Percentiles rank a stretch among this genome's conserved stretches.
Conservation (phyloP, 2,888 invertebrate species). For the Cacoxenus indagator region DNA sequence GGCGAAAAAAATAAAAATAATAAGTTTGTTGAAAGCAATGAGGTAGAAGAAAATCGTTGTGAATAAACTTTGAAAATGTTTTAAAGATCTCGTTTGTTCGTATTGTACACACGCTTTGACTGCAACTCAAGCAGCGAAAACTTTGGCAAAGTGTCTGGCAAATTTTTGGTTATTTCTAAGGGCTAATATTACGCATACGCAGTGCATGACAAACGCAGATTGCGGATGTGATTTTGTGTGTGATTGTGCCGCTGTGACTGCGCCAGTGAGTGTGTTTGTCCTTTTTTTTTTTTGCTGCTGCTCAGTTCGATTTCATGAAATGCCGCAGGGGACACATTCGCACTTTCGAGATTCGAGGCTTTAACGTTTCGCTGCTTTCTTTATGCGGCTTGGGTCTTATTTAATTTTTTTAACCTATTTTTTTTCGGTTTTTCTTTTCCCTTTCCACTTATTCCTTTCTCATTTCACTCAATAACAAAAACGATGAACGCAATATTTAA, state of each 20-base stretch:
- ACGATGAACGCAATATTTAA: neutral
- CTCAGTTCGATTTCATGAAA: conserved; percentile 1
- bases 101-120: conserved; percentile 19
- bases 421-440: neutral
- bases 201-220: conserved; percentile 18
- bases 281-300: neutral
- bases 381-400: neutral
- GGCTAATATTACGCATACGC: conserved; percentile 44
- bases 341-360: conserved; percentile 5
- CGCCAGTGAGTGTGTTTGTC: neutral
- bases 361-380: neutral
- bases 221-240: neutral
- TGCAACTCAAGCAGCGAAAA: conserved; percentile 14
- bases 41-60: neutral
- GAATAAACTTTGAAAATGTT: conserved; percentile 17
- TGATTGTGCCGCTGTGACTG: neutral
- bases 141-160: conserved; percentile 31
- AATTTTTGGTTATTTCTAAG: conserved; percentile 26
- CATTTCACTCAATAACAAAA: neutral
- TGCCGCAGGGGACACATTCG: conserved; percentile 11
- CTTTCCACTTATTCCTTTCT: neutral
- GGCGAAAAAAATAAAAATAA: conserved; percentile 30
- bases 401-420: too few relatives aligned
- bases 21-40: neutral
- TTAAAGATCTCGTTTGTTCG: conserved; percentile 5